phyloP scores from a whole-genome alignment of 2,888 invertebrate genomes.

The Volucella inanis region DNA sequence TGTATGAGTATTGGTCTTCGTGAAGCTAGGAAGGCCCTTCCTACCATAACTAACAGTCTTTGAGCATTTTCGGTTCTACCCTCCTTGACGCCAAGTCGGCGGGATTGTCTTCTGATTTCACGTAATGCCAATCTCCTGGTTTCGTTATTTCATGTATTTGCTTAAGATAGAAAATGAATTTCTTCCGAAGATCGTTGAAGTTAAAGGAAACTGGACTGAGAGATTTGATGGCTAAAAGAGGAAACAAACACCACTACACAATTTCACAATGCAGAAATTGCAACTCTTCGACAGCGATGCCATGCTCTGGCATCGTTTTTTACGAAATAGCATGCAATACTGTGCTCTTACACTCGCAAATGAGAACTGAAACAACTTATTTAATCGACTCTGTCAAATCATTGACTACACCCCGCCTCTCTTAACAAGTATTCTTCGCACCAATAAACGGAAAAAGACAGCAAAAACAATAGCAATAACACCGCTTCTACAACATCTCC shows the following conservation, averaged over 20 bases:
- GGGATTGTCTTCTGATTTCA: too few relatives aligned
- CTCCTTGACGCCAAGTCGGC: too few relatives aligned
- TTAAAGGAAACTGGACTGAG: not conserved
- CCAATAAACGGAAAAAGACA: not conserved
- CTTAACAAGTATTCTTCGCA: not conserved
- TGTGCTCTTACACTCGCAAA: not conserved
- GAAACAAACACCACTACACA: not conserved
- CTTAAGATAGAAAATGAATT: not conserved
- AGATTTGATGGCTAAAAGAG: conserved; percentile 5
- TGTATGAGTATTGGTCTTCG: too few relatives aligned
- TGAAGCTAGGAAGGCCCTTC: too few relatives aligned
- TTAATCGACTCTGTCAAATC: not conserved
- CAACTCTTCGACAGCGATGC: too few relatives aligned
- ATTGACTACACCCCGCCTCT: not conserved
- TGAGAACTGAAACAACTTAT: not conserved
- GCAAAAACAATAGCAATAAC: not conserved
- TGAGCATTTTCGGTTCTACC: too few relatives aligned
- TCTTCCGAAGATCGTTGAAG: not conserved
- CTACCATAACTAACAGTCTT: too few relatives aligned
- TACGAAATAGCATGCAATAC: too few relatives aligned
- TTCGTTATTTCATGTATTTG: too few relatives aligned
- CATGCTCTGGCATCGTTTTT: too few relatives aligned
- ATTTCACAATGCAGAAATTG: too few relatives aligned
- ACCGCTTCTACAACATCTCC: not conserved
- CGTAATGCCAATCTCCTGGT: too few relatives aligned